A percentile compares a stretch with the other conserved stretches of the same genome.
These are phyloP conservation scores for Grus americana DNA, from an alignment of 2,113 vertebrate genomes.

Conservation along the genomic window DNA sequence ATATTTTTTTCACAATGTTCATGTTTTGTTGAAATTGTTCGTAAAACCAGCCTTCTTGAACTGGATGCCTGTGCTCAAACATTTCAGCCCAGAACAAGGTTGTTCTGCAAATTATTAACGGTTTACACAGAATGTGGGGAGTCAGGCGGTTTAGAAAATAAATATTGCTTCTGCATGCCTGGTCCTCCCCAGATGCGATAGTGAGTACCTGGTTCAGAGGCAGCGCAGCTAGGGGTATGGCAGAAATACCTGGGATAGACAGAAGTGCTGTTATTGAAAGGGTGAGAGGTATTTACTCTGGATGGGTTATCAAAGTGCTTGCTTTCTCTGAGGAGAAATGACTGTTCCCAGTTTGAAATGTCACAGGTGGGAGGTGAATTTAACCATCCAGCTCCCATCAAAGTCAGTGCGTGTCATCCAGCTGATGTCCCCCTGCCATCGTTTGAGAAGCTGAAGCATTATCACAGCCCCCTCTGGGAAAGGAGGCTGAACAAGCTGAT, in stretches of 20 bases:
- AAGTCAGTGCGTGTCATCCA: neutral
- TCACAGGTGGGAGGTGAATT: neutral
- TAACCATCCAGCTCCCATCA: neutral
- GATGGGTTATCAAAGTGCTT: neutral
- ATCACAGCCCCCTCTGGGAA: neutral
- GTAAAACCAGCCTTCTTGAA: neutral
- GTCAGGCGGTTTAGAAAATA: neutral
- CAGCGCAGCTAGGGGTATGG: neutral
- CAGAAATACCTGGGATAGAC: neutral
- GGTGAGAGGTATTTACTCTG: neutral
- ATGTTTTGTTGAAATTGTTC: neutral
- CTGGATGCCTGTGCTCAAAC: neutral
- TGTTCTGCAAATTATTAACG: neutral
- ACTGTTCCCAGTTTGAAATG: neutral
- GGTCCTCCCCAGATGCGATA: neutral
- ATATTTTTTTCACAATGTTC: neutral
- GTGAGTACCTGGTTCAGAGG: neutral
- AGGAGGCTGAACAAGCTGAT: neutral
- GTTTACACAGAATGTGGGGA: neutral
- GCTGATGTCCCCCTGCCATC: neutral
- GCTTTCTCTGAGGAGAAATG: neutral
- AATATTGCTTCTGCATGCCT: neutral
- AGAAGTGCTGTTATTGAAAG: neutral
- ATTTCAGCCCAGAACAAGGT: too few relatives aligned
- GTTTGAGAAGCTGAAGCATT: neutral